phyloP scores from a whole-genome alignment of 1,140 invertebrate species.

The Nephotettix cincticeps region DNA sequence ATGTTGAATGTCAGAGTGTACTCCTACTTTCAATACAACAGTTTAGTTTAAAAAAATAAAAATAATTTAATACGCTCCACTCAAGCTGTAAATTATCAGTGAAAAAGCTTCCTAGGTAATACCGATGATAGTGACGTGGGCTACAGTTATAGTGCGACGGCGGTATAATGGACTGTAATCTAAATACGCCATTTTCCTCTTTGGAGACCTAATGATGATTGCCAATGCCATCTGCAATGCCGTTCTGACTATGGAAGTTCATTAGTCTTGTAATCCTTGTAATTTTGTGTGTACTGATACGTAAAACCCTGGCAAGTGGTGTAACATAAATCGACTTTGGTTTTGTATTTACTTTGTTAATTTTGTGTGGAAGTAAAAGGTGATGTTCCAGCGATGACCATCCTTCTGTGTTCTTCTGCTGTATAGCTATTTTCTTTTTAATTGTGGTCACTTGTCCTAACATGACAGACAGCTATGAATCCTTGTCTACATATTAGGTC shows the following conservation, averaged over 20 bases:
- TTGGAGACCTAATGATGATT: neutral
- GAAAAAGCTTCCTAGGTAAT: too few species aligned
- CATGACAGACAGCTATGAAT: slow-evolving; percentile 15
- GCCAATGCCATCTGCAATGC: slow-evolving; percentile 9
- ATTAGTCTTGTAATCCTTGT: slow-evolving; percentile 35
- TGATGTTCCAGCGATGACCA: neutral
- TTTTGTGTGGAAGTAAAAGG: slow-evolving; percentile 9
- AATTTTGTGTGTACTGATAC: slow-evolving; percentile 24
- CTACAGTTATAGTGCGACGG: too few species aligned
- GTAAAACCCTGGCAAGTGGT: slow-evolving; percentile 23
- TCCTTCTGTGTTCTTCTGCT: neutral
- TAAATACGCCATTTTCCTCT: too few species aligned
- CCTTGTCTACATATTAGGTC: slow-evolving; percentile 17
- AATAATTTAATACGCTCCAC: too few species aligned
- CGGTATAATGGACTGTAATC: too few species aligned
- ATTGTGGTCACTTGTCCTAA: slow-evolving; percentile 17
- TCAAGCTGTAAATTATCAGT: too few species aligned
- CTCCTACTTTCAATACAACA: too few species aligned
- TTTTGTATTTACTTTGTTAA: neutral
- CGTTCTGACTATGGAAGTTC: slow-evolving; percentile 29
- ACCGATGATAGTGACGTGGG: too few species aligned
- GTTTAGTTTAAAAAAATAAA: too few species aligned
- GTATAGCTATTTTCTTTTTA: slow-evolving; percentile 9
- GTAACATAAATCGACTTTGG: neutral
- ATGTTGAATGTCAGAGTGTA: too few species aligned